These are phyloP conservation scores for Halocynthia aurantium DNA, from an alignment of 23 tunicate species.

Conservation along the genomic window DNA sequence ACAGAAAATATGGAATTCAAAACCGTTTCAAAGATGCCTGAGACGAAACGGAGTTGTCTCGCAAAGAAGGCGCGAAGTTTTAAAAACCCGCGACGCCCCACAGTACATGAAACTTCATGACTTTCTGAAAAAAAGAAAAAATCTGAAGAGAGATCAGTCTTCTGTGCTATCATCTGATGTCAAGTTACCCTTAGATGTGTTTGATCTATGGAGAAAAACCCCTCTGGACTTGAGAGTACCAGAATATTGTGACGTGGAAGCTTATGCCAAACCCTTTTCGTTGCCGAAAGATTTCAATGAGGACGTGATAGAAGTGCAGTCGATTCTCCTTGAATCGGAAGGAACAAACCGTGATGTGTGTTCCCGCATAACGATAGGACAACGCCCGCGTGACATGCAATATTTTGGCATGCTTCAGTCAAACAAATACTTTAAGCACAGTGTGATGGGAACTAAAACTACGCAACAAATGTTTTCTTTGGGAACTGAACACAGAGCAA, in stretches of 20 bases:
- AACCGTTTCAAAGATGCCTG: slow-evolving; percentile 33
- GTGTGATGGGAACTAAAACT: neutral
- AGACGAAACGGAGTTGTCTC: slow-evolving; percentile 39
- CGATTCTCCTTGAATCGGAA: slow-evolving; percentile 66
- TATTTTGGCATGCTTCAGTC: slow-evolving; percentile 84
- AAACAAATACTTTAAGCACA: slow-evolving; percentile 71
- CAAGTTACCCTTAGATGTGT: slow-evolving; percentile 47
- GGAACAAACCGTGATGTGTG: slow-evolving; percentile 52
- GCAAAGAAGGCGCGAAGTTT: slow-evolving; percentile 15
- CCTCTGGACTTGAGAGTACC: slow-evolving; percentile 32
- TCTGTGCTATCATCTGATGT: slow-evolving; percentile 21
- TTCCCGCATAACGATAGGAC: slow-evolving; percentile 71
- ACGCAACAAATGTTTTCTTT: slow-evolving; percentile 54
- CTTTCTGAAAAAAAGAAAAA: slow-evolving; percentile 36
- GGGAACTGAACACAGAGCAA: slow-evolving; percentile 76
- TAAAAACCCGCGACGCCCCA: slow-evolving; percentile 32
- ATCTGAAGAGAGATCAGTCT: slow-evolving; percentile 14
- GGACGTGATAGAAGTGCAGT: slow-evolving; percentile 62
- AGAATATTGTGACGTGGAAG: slow-evolving; percentile 26
- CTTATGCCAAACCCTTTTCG: slow-evolving; percentile 29
- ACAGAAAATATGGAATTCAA: slow-evolving; percentile 36
- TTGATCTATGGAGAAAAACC: slow-evolving; percentile 52
- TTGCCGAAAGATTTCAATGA: slow-evolving; percentile 15
- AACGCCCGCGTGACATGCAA: slow-evolving; percentile 81
- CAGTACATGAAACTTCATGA: slow-evolving; percentile 45